Evolutionary conservation across 2,888 invertebrate genomes (phyloP), one percentile per base, ranked within the genome.

Genomic region (Mactromeris polynyma): DNA sequence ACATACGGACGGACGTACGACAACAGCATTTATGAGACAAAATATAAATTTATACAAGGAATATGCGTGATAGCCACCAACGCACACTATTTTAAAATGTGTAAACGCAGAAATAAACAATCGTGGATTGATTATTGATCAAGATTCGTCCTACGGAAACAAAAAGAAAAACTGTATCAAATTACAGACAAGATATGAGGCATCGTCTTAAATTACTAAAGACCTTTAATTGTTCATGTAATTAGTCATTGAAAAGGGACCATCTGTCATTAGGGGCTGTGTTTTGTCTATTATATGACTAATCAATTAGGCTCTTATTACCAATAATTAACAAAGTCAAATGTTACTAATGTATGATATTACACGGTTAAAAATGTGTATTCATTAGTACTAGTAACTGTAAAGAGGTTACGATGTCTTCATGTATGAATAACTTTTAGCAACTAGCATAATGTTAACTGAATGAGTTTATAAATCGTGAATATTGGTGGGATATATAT

Each of bases 201-300:
- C 11, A 64, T 11, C 0, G 7, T 26, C 26, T 64, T 26, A 26
- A 73, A 73, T 33, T 33, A 73, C 73, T 73, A 36, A 33, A 17
- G 73, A 73, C 36, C 73, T 33, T 33, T 73, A 73, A 73, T 36
- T 17, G 31, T 17, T 33, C 36, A 36, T 73, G 73, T 73, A 73
- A 73, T 73, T 73, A 73, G 36, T 73, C 73, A 73, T 73, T 73
- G 31, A 73, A 73, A 36, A 73, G 33, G 69, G 73, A 26, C 73
- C 73, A 73, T 73, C 73, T 73, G 73, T 73, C 73, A 73, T 73
- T 73, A 73, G 33, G 73, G 73, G 73, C 58, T 58, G 36, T 33
- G 58, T 33, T 33, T 73, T 36, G 73, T 73, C 33, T 33, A 73
- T 33, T 36, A 73, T 33, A 33, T 33, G 36, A 36, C 73, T 73